Percentiles rank a stretch among this genome's conserved stretches.
phyloP scores from a whole-genome alignment of 2,888 invertebrate species.

The Patella pellucida region DNA sequence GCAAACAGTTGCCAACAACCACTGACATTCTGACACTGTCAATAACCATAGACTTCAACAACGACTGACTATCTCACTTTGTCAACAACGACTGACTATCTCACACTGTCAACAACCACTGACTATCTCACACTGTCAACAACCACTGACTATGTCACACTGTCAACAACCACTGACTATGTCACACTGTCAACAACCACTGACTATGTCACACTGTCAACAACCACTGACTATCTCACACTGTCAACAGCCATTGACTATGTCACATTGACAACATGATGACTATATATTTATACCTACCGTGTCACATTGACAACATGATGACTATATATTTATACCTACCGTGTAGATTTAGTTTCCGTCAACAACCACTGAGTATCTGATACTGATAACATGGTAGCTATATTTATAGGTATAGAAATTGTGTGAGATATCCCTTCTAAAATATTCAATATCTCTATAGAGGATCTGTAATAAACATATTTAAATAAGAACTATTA shows the following conservation, averaged over 20 bases:
- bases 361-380: constrained; percentile 58
- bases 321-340: constrained; percentile 19
- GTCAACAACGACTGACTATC: no score
- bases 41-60: no score
- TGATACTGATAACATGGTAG: constrained; percentile 50
- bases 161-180: neutral
- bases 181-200: neutral
- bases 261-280: neutral
- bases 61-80: neutral
- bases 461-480: constrained; percentile 45
- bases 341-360: constrained; percentile 53
- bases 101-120: no score
- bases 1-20: no score
- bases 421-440: constrained; percentile 59
- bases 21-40: neutral
- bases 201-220: neutral
- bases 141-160: neutral
- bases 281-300: constrained; percentile 25
- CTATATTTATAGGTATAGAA: constrained; percentile 57
- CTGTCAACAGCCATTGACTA: neutral
- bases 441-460: constrained; percentile 58
- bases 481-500: neutral
- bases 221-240: neutral
- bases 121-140: neutral
- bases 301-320: constrained; percentile 18